Base-by-base conservation (phyloP, 1,140 invertebrate species). In the Monochamus saltuarius region DNA sequence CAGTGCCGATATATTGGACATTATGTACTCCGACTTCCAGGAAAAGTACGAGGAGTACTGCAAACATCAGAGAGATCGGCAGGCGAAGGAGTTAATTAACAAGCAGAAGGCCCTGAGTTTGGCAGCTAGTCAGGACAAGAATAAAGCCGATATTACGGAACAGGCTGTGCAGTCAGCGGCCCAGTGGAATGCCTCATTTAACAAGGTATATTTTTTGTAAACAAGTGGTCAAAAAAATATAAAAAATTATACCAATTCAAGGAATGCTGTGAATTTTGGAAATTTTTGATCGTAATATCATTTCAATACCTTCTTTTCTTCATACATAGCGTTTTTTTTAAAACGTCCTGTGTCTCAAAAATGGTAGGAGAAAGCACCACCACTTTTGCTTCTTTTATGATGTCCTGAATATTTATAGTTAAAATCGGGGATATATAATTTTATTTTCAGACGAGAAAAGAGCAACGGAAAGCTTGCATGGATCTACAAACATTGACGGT, bases 1-100 rank as follows among this genome's bases (percentile, higher is more conserved):
- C 64, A 92, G 91, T 67, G 89, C 91, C 29, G 95, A 98, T 77
- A 92, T 98, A 17, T 78, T 96, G 62, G 95, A 98, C 71, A 88
- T 98, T 35, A 96, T 98, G 92, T 89, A 89, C 62, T 87, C 89
- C 49, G 95, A 98, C 77, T 98, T 96, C 79, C 94, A 92, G 37
- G 89, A 91, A 46, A 97, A 97, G 74, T 98, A 95, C 75, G 91
- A 95, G 79, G 94, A 97, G 70, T 95, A 94, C 77, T 84, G 91
- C 34, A 85, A 87, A 67, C 85, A 92, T 69, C 85, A 95, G 71
- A 81, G 92, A 8, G 89, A 92, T 65, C 88, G 87, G 70, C 89
- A 91, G 68, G 86, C 87, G 13, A 84, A 86, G 67, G 88, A 86
- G 73, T 82, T 89, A 61, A 84, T 82, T 35, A 85, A 87, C 55